Base-by-base conservation (phyloP, 2,113 vertebrate species). In the Syrmaticus mikado region DNA sequence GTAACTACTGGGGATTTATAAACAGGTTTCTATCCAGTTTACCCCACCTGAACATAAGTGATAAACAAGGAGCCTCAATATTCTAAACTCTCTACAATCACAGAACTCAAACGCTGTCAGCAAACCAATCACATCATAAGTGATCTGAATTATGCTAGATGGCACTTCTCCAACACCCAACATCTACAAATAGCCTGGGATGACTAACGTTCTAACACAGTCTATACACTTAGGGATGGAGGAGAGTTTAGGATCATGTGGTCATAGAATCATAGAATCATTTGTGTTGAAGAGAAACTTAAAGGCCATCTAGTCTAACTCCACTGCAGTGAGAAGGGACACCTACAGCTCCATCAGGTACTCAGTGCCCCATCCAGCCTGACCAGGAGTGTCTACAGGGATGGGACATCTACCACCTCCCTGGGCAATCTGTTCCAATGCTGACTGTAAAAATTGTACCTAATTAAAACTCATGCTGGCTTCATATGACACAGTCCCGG, bases 61-160 rank as follows among this genome's bases (percentile, higher is more conserved):
- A 48, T 13, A 48, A 55, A 38, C 10, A 6, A 40, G 18, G 20
- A 81, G 12, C 1, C 1, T 34, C 3, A 0, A 8, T 78, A 28
- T 41, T 43, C n/a, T 36, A 34, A 7, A 14, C 21, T 22, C 28
- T 43, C 32, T 58, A 19, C 20, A 53, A 58, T 43, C 25, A 48
- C 20, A 17, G 11, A 38, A n/a, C 30, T 27, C 34, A 57, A 52
- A 32, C 7, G 7, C 15, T 8, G 21, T 30, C 79, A 80, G 15
- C 11, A 76, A 30, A 46, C 8, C 36, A 41, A 8, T 32, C 32
- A 50, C 32, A 58, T 34, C 27, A 3, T 8, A 25, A 28, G 14
- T 32, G 45, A 40, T 36, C 20, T 58, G 24, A 62, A 36, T 9
- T 7, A 24, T 48, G 8, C 13, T 22, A 11, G 27, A 40, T 66